Evolutionary conservation across 2,113 vertebrate genomes (phyloP), one percentile per base, ranked within the genome.

Genomic region (Pomatorhinus ruficollis): DNA sequence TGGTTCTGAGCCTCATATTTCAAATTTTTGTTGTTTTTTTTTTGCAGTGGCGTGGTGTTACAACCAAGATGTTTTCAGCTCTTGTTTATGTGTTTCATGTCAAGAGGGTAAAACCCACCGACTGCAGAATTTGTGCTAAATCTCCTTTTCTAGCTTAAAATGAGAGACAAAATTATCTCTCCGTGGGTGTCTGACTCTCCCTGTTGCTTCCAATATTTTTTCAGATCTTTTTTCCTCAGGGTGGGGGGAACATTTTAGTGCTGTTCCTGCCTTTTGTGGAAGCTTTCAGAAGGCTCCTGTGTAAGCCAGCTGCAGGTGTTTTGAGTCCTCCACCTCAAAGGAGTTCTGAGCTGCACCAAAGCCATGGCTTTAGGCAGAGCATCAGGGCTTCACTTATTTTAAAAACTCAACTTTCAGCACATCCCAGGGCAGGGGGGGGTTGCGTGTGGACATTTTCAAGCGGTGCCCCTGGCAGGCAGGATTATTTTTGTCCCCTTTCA

Each of bases 191-290:
- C 77, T 52, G 72, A 39, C 19, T 81, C 76, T 87, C 89, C 52
- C 72, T 31, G 5, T 74, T 66, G 60, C 64, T 83, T 91, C 76
- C 61, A 60, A 1, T 84, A 60, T 95, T 89, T 89, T 72, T 86
- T 78, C 60, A 68, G 68, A 50, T 74, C 21, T 75, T 93, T 95
- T n/a, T 83, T 91, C 47, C 80, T 83, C 68, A 1, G 21, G 19
- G 30, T 5, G 44, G 64, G 57, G 63, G 50, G 33, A 54, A 22
- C 63, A 12, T 88, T 90, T 20, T 20, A 56, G 10, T 8, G 40
- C 49, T 21, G 27, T 80, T 64, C 27, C 45, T 80, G 66, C 59
- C 45, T 86, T 89, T 76, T 77, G 42, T 77, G 69, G 89, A 15
- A 92, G 68, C 35, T 30, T 93, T 91, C 49, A 65, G n/a, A 30